phyloP scores from a whole-genome alignment of 2,797 vertebrate genomes.

The Sebastes cheni region DNA sequence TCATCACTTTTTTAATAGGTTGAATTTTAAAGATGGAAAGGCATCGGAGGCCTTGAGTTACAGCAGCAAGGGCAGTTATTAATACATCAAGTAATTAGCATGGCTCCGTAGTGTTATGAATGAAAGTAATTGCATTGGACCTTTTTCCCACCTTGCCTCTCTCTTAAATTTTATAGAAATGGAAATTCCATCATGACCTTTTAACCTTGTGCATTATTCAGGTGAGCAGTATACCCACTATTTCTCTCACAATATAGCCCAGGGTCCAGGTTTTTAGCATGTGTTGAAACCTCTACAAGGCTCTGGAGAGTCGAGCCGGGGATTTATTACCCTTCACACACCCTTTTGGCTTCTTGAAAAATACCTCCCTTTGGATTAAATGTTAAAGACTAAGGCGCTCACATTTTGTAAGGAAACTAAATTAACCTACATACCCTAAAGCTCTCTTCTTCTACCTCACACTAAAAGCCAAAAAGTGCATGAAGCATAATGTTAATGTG shows the following conservation, averaged over 20 bases:
- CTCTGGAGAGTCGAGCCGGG: constrained; percentile 66
- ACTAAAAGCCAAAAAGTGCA: constrained; percentile 54
- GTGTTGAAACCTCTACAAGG: constrained; percentile 68
- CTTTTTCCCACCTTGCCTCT: constrained; percentile 50
- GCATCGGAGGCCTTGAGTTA: constrained; percentile 39
- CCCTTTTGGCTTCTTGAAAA: constrained; percentile 78
- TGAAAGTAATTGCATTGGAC: constrained; percentile 67
- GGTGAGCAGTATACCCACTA: constrained; percentile 62
- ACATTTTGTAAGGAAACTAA: constrained; percentile 74
- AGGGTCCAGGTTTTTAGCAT: constrained; percentile 66
- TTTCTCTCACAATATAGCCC: constrained; percentile 63
- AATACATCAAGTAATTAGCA: constrained; percentile 72
- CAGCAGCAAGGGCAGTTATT: constrained; percentile 61
- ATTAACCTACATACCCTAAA: constrained; percentile 75
- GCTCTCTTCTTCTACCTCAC: constrained; percentile 51
- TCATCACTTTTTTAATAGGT: constrained; percentile 39
- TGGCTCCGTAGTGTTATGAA: constrained; percentile 48
- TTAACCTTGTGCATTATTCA: constrained; percentile 79
- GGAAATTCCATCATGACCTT: constrained; percentile 69
- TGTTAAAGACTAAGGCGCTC: constrained; percentile 81
- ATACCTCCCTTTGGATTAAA: constrained; percentile 80
- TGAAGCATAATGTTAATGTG: constrained; percentile 54
- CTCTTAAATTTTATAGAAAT: constrained; percentile 71
- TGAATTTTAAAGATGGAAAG: constrained; percentile 49
- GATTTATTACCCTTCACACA: constrained; percentile 82